Percentiles rank a stretch among this genome's conserved stretches.
Evolutionary conservation across 2,113 vertebrate genomes (phyloP).

Genomic region (Paramormyrops kingsleyae): DNA sequence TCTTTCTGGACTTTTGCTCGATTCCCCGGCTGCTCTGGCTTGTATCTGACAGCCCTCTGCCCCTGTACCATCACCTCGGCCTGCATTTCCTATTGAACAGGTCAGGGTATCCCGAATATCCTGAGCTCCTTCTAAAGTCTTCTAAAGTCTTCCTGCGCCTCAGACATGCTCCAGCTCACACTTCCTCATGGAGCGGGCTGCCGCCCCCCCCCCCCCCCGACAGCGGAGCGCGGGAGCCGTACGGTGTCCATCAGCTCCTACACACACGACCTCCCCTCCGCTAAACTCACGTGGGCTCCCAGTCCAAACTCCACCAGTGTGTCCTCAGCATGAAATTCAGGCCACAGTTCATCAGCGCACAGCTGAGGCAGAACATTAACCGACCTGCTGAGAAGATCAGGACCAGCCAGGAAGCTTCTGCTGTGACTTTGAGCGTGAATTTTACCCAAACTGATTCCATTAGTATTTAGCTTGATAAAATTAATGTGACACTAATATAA

Average conservation of each 20-base stretch:
- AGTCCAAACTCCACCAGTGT: background rate
- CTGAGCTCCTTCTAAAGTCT: background rate
- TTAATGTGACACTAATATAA: background rate
- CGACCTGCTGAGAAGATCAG: background rate
- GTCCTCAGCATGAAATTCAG: background rate
- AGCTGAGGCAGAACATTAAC: background rate
- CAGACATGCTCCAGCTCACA: background rate
- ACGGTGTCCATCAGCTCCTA: background rate
- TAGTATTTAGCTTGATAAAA: background rate
- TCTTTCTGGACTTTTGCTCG: background rate
- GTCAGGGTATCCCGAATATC: background rate
- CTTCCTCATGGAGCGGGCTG: background rate
- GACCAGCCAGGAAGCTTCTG: background rate
- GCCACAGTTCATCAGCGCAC: background rate
- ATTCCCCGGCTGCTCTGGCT: background rate
- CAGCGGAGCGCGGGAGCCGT: too few species aligned
- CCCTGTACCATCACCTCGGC: background rate
- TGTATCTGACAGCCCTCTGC: background rate
- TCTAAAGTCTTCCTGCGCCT: background rate
- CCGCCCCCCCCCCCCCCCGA: background rate
- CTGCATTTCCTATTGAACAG: background rate
- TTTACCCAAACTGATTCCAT: background rate
- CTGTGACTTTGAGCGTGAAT: background rate
- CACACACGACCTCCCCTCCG: background rate
- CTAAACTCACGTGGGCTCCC: background rate